phyloP scores from a whole-genome alignment of 2,113 vertebrate species.

The Anhinga anhinga region DNA sequence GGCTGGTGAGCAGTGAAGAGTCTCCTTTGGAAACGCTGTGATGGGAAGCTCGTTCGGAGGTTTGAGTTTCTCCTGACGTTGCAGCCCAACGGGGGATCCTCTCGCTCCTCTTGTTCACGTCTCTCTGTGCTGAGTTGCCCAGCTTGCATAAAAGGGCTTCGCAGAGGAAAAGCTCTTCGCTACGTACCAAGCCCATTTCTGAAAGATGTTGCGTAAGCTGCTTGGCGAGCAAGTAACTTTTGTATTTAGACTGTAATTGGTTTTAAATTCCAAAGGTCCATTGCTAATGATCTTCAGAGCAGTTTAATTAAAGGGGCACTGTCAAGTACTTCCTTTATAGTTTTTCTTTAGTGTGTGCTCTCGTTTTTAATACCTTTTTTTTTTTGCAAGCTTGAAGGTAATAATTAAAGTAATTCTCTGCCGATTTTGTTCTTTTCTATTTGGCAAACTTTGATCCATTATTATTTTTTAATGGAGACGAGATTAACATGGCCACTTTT shows the following conservation, averaged over 20 bases:
- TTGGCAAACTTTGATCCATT: constrained; percentile 67
- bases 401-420: constrained; percentile 70
- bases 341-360: constrained; percentile 3
- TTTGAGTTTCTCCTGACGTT: not conserved
- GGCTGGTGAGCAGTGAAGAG: not conserved
- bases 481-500: constrained; percentile 19
- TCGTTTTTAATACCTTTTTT: constrained; percentile 2
- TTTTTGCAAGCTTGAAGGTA: constrained; percentile 46
- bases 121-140: not conserved
- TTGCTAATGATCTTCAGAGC: constrained; percentile 56
- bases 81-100: not conserved
- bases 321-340: constrained; percentile 60
- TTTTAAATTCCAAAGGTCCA: constrained; percentile 55
- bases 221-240: not conserved
- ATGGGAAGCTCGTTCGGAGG: not conserved
- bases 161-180: not conserved
- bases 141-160: not conserved
- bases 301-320: constrained; percentile 65
- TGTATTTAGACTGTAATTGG: constrained; percentile 43
- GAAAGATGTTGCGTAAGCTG: not conserved
- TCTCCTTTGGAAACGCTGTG: not conserved
- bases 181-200: not conserved
- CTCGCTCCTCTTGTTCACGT: not conserved
- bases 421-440: constrained; percentile 67
- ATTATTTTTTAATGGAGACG: constrained; percentile 52